Conservation (phyloP, 2,113 vertebrate species). For the Pangasianodon gigas region DNA sequence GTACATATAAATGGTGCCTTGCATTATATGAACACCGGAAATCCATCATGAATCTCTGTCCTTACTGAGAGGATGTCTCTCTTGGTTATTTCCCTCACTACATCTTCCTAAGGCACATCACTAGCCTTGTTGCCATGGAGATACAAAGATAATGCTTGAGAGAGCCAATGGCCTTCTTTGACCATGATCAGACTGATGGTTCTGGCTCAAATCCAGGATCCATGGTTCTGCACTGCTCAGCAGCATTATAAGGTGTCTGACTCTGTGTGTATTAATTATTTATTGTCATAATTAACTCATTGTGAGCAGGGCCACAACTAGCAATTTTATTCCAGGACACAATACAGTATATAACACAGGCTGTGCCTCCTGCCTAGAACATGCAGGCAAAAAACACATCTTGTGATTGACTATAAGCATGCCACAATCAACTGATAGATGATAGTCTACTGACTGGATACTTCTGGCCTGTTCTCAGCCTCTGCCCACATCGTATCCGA, state of each 20-base stretch:
- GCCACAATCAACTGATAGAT: neutral
- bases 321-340: neutral
- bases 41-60: neutral
- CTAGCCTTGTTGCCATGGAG: constrained; percentile 72
- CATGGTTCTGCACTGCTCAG: constrained; percentile 52
- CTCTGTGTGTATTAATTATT: constrained; percentile 61
- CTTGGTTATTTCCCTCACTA: constrained; percentile 47
- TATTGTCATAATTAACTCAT: constrained; percentile 57
- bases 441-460: neutral
- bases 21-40: neutral
- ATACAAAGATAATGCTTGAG: constrained; percentile 66
- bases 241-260: constrained; percentile 57
- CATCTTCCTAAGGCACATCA: constrained; percentile 38
- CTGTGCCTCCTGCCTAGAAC: neutral
- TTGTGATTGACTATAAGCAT: neutral
- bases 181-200: constrained; percentile 66
- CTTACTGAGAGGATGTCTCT: constrained; percentile 32
- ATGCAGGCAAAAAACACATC: neutral
- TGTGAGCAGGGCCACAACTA: constrained; percentile 7
- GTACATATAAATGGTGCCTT: neutral
- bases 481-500: too few relatives aligned
- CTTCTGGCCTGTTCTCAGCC: neutral
- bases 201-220: constrained; percentile 51
- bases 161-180: constrained; percentile 65
- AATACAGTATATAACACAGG: neutral